Evolutionary conservation across 2,113 vertebrate genomes (phyloP), one percentile per base, ranked within the genome.

Genomic region (Elephantulus edwardii): DNA sequence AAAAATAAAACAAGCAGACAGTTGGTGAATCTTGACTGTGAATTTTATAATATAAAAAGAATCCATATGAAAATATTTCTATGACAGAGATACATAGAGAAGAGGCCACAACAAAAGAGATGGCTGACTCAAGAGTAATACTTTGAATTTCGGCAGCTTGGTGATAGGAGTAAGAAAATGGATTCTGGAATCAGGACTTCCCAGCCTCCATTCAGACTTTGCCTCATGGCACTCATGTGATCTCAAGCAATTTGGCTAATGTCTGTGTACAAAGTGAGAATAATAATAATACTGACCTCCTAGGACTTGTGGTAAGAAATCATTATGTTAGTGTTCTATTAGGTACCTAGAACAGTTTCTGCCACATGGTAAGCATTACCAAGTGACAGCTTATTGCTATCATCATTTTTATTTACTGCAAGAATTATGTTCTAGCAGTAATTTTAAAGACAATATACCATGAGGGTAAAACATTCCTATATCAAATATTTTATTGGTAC

Each of bases 51-150:
- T 2, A 89, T 58, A 72, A 86, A 93, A 85, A 2, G 13, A 76
- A 83, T 35, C 40, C 26, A 0, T 42, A 76, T 35, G 42, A 71
- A 88, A 90, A 83, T 44, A 0, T 28, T 6, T 22, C 3, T 28
- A 24, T 76, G 44, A 56, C 5, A 50, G 64, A 92, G 78, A 30
- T 64, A 35, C 40, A 60, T 1, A 68, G 40, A 81, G 20, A n/a
- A 88, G 56, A 82, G 17, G 20, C 33, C n/a, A 48, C 70, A 52
- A 42, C 22, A 79, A 78, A 75, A 78, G 52, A 89, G 71, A n/a
- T n/a, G n/a, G n/a, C n/a, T 19, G 60, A 9, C 72, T 86, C 33
- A 91, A 86, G 46, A 80, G 19, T 20, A 93, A 46, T 38, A 68
- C 35, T 9, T 68, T 38, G 66, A 68, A 38, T 40, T 68, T 5